phyloP scores from a whole-genome alignment of 2,797 vertebrate species.

The Coluber constrictor region DNA sequence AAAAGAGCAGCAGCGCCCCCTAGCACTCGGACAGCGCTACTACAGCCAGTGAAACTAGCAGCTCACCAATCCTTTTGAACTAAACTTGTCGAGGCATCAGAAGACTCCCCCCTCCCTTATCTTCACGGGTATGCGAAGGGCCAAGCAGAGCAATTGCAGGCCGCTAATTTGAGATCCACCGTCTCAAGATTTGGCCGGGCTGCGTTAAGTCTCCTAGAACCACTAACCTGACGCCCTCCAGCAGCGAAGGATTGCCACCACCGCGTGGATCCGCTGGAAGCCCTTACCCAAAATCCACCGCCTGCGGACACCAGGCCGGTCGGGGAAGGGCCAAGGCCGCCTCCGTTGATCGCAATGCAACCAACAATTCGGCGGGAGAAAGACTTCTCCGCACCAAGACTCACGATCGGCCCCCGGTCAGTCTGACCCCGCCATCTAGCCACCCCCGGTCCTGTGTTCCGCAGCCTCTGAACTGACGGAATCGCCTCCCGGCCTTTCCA shows the following conservation, averaged over 20 bases:
- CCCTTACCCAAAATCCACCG: not conserved
- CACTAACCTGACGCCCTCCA: not conserved
- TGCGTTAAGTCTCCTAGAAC: not conserved
- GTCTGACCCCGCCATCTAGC: not conserved
- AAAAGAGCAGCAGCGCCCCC: constrained; percentile 40
- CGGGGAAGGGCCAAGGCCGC: not conserved
- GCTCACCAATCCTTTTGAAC: not conserved
- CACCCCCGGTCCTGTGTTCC: not conserved
- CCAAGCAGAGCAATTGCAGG: not conserved
- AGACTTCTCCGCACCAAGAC: not conserved
- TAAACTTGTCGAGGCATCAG: not conserved
- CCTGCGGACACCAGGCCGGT: not conserved
- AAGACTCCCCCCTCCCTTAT: not conserved
- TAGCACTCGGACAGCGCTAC: not conserved
- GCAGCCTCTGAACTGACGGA: not conserved
- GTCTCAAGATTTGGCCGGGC: not conserved
- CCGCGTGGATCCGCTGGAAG: not conserved
- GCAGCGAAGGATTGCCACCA: not conserved
- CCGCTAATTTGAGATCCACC: not conserved
- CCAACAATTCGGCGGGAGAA: too few species aligned
- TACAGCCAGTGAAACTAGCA: not conserved
- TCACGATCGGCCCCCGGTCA: not conserved
- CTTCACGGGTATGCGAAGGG: not conserved
- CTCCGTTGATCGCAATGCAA: not conserved
- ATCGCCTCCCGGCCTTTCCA: not conserved